A percentile compares a stretch with the other conserved stretches of the same genome.
These are phyloP conservation scores for Actinernus sp. DNA, from an alignment of 92 coral and sea anemone species.

Conservation along the genomic window DNA sequence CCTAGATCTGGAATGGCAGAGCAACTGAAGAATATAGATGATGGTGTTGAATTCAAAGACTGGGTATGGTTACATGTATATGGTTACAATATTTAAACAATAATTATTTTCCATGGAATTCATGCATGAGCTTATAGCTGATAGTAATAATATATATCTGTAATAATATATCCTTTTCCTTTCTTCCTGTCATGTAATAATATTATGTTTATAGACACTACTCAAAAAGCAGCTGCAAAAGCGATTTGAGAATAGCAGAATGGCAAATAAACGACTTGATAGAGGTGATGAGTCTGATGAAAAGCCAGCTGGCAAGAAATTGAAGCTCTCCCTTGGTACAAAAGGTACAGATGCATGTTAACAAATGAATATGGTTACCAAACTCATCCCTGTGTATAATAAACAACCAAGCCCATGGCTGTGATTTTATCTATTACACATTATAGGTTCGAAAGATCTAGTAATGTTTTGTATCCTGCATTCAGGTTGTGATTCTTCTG, in stretches of 20 bases:
- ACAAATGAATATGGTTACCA: too few relatives aligned
- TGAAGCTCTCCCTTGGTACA: constrained; percentile 25
- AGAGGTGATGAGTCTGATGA: neutral
- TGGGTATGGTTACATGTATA: too few relatives aligned
- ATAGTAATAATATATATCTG: too few relatives aligned
- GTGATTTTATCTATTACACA: too few relatives aligned
- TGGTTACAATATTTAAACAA: too few relatives aligned
- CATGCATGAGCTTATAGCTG: too few relatives aligned
- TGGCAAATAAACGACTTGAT: constrained; percentile 1
- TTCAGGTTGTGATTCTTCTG: constrained; percentile 16
- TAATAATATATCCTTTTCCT: neutral
- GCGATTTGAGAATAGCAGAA: constrained; percentile 18
- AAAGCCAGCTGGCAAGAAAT: constrained; percentile 1
- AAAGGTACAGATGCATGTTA: too few relatives aligned
- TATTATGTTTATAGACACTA: neutral
- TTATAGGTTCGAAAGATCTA: too few relatives aligned
- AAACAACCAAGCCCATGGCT: too few relatives aligned
- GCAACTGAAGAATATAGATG: constrained; percentile 2
- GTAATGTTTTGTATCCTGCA: too few relatives aligned
- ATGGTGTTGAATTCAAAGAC: neutral
- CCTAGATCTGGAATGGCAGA: constrained; percentile 21
- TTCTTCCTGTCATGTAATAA: neutral
- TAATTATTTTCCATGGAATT: too few relatives aligned
- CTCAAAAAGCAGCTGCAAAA: constrained; percentile 24
- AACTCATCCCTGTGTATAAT: too few relatives aligned